Evolutionary conservation across 2,888 invertebrate genomes (phyloP), one percentile per base, ranked within the genome.

Genomic region (Eledone cirrhosa): DNA sequence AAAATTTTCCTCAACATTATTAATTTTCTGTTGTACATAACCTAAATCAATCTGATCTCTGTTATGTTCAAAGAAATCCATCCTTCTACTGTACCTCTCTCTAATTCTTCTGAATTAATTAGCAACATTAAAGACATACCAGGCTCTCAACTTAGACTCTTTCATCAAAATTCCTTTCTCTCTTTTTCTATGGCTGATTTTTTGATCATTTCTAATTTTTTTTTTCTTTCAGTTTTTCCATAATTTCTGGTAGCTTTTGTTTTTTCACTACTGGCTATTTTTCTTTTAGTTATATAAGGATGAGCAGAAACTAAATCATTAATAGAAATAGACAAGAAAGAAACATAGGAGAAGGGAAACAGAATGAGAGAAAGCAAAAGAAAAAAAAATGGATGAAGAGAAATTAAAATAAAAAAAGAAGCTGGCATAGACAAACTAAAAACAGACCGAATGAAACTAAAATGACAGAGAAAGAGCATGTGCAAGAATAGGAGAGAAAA

Each of bases 1-100:
- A 72, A 72, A 72, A 72, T 72, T 72, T 72, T 72, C 72, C 72
- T 41, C 72, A 72, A 41, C 72, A 72, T 72, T 72, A 72, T 72
- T 72, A 72, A 72, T 72, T 72, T 72, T 72, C 33, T 72, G 72
- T 72, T 41, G 41, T 72, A 72, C 22, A 41, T 72, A 72, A 72
- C 72, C 72, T n/a, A 41, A 72, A 72, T 72, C 72, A 72, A 72
- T 72, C 31, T 31, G 41, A 72, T 33, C 72, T 72, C 33, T 72
- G 72, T 72, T 72, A n/a, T 33, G 33, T 72, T 72, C 72, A 72
- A 72, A 72, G 72, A 24, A 29, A 72, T 72, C 19, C 41, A 72
- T 72, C 72, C 72, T 31, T 41, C 31, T 72, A 41, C 72, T 33
- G 72, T 72, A 72, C 72, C 72, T 72, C 72, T 72, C 72, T 72